Evolutionary conservation across 2,888 invertebrate species (phyloP), one percentile per base, ranked within the genome.

Genomic region (Steinernema hermaphroditum): DNA sequence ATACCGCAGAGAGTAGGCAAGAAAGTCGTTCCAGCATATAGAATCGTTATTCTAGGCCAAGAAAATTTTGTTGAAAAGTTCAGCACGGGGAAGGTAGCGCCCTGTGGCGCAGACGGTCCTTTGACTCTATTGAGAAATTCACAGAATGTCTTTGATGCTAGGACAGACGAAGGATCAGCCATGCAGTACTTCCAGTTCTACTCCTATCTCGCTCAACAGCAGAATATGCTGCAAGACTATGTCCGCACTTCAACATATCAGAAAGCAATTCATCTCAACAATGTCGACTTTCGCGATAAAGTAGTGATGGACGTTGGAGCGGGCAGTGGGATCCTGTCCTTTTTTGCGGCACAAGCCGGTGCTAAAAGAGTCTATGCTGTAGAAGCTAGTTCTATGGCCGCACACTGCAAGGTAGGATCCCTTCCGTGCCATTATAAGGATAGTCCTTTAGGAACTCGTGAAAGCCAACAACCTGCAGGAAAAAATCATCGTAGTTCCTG

Each of bases 161-260:
- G 97, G 86, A 98, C 97, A 29, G 97, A 98, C 88, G 95, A 96
- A 88, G 94, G 96, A 1, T 97, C 97, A 72, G 97, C 97, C 77
- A 93, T 93, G 89, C 97, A 98, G 89, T 98, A 98, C 90, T 97
- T 97, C 88, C 87, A 97, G 90, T 98, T 98, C 89, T 98, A 98
- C 89, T 96, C 97, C 78, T 97, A 96, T 89, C 89, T 98, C 81
- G 96, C 96, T 73, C 98, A 98, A 88, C 98, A 98, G 89, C 98
- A 98, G 89, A 98, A 98, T 87, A 98, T 98, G 97, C 93, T 98
- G 93, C 97, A 98, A 89, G 98, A 98, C 88, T 98, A 94, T 88
- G 94, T 97, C 78, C 91, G 98, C 82, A 98, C 98, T 62, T 94
- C 95, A 87, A 97, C 97, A 73, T 98, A 98, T 89, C 97, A 98